Conservation (phyloP, 2,888 invertebrate species). For the Oscheius sp. region DNA sequence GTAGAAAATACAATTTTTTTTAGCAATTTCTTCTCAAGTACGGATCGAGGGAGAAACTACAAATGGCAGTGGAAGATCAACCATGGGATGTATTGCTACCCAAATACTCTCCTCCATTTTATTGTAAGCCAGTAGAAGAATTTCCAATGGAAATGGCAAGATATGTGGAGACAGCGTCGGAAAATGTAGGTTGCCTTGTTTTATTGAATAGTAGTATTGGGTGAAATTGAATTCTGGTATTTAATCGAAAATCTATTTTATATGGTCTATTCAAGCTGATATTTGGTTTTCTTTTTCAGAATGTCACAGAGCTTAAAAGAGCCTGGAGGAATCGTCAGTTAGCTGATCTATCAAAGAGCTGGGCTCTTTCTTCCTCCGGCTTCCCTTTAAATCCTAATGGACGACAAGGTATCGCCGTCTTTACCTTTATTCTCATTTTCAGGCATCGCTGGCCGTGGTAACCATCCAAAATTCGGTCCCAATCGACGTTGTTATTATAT, state of each 20-base stretch:
- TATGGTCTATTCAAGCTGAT: too few relatives aligned
- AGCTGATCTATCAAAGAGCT: slow-evolving; percentile 37
- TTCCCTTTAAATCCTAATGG: slow-evolving; percentile 67
- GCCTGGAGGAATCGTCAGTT: slow-evolving; percentile 54
- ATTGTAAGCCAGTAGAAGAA: slow-evolving; percentile 54
- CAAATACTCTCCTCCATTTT: slow-evolving; percentile 59
- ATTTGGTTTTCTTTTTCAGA: too few relatives aligned
- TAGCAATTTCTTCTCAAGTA: neutral
- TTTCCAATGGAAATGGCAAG: slow-evolving; percentile 55
- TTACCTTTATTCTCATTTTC: neutral
- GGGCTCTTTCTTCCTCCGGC: slow-evolving; percentile 50
- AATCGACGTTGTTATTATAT: slow-evolving; percentile 61
- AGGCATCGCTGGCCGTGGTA: slow-evolving; percentile 66
- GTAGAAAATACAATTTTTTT: neutral
- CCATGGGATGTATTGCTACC: slow-evolving; percentile 31
- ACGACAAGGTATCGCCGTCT: slow-evolving; percentile 36
- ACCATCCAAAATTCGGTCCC: slow-evolving; percentile 65
- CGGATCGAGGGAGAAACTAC: neutral
- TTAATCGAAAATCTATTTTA: neutral
- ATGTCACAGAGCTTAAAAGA: slow-evolving; percentile 52
- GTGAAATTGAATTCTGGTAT: neutral
- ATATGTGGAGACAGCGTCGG: slow-evolving; percentile 58
- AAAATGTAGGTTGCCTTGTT: slow-evolving; percentile 35
- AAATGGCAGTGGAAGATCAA: neutral
- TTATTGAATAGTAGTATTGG: neutral